These are phyloP conservation scores for Prionace glauca DNA, from an alignment of 2,797 vertebrate genomes.

Conservation along the genomic window DNA sequence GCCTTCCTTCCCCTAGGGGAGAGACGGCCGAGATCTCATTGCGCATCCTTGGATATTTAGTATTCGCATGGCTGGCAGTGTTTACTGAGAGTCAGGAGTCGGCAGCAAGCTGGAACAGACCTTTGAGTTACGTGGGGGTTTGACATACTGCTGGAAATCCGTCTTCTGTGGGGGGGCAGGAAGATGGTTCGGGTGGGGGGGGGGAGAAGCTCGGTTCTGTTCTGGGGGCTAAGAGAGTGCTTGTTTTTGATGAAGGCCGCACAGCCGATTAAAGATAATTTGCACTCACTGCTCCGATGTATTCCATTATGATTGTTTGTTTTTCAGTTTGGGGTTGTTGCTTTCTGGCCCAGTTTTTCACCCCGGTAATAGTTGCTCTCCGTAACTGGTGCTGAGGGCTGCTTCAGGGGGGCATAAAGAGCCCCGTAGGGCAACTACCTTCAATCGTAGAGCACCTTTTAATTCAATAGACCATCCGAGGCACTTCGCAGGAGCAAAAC, in stretches of 20 bases:
- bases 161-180: background rate
- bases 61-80: background rate
- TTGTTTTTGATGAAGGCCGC: background rate
- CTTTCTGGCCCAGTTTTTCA: background rate
- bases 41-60: background rate
- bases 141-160: background rate
- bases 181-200: no score
- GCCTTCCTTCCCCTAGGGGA: background rate
- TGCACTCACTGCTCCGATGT: background rate
- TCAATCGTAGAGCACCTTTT: background rate
- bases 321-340: background rate
- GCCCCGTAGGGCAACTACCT: background rate
- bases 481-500: background rate
- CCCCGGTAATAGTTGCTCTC: background rate
- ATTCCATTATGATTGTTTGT: background rate
- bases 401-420: background rate
- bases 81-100: background rate
- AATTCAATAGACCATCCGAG: background rate
- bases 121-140: background rate
- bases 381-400: background rate
- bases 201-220: no score
- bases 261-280: background rate
- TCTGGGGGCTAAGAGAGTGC: background rate
- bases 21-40: background rate
- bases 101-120: background rate